Evolutionary conservation across 2,888 invertebrate species (phyloP).

Genomic region (Pyrocoelia pectoralis): DNA sequence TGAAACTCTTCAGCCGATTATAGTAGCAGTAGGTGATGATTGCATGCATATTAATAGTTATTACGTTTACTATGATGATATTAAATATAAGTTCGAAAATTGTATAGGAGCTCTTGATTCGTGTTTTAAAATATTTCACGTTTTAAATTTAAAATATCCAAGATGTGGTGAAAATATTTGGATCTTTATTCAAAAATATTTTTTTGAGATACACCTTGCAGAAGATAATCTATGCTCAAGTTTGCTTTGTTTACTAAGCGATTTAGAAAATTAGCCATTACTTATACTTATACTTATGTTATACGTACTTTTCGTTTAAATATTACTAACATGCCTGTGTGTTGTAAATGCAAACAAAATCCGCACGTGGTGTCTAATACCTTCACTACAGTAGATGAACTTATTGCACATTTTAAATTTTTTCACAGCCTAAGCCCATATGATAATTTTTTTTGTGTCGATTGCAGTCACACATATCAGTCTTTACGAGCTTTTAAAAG

Average conservation of each 20-base stretch:
- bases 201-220: neutral
- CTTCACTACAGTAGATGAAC: neutral
- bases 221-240: neutral
- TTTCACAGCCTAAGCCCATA: neutral
- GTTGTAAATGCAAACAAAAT: neutral
- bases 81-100: slow-evolving; percentile 14
- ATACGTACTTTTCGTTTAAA: no score
- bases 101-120: neutral
- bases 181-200: slow-evolving; percentile 3
- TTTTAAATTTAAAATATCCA: slow-evolving; percentile 1
- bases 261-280: neutral
- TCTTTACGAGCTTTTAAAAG: neutral
- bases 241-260: neutral
- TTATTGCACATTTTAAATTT: neutral
- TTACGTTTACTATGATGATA: neutral
- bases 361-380: no score
- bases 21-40: neutral
- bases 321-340: neutral
- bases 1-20: slow-evolving; percentile 2
- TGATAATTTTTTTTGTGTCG: neutral
- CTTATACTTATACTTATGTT: no score
- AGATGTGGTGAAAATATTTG: neutral
- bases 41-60: neutral
- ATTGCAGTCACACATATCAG: neutral
- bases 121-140: neutral